Evolutionary conservation across 2,888 invertebrate species (phyloP).

Genomic region (Rhyacophila evoluta): DNA sequence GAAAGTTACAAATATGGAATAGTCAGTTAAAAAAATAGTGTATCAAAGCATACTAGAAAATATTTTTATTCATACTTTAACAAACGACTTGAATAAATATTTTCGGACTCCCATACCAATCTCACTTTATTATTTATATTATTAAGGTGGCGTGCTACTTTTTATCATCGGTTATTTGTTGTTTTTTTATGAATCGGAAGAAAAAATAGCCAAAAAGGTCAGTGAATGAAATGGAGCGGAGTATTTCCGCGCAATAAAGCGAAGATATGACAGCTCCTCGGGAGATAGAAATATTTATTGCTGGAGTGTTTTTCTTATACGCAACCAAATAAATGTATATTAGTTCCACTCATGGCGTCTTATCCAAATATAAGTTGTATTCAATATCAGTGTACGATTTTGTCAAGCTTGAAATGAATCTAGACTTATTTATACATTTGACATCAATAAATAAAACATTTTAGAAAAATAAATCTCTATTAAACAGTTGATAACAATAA

Average conservation of each 20-base stretch:
- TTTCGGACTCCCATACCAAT: not conserved
- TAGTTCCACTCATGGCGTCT: not conserved
- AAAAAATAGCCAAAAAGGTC: constrained; percentile 34
- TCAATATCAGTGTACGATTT: not conserved
- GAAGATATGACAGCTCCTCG: constrained; percentile 45
- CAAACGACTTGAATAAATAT: not conserved
- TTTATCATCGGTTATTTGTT: constrained; percentile 19
- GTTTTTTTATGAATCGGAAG: constrained; percentile 25
- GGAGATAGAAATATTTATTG: constrained; percentile 26
- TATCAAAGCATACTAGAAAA: not conserved
- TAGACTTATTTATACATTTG: too few species aligned
- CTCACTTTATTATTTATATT: not conserved
- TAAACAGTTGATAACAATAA: too few species aligned
- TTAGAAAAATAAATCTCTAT: too few species aligned
- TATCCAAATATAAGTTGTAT: not conserved
- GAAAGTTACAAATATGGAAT: too few species aligned
- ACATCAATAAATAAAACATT: too few species aligned
- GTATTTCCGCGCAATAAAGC: constrained; percentile 39
- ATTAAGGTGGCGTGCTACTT: not conserved
- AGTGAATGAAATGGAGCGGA: constrained; percentile 36
- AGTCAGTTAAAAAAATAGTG: too few species aligned
- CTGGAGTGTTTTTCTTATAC: not conserved
- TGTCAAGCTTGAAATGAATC: too few species aligned
- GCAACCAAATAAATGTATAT: constrained; percentile 11
- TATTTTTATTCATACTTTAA: not conserved